phyloP scores from a whole-genome alignment of 1,140 invertebrate genomes.

The Helicorthomorpha holstii region DNA sequence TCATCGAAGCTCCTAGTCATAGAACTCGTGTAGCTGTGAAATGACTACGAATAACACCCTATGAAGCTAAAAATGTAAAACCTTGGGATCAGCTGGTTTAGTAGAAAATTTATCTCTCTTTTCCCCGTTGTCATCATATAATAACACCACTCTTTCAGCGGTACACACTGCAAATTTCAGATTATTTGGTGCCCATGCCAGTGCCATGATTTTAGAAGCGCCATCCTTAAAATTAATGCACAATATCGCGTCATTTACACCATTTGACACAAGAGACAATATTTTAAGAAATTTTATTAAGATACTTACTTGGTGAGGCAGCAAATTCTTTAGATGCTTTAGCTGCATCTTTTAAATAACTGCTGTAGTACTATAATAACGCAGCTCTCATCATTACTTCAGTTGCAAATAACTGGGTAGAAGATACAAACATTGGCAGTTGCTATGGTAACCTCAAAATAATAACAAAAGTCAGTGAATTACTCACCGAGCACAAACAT shows the following conservation, averaged over 20 bases:
- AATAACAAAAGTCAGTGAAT: no score
- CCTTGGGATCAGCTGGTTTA: conserved; percentile 80
- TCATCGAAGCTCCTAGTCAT: no score
- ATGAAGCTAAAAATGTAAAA: no score
- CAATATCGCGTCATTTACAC: not conserved
- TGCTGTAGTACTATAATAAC: no score
- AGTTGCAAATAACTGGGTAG: no score
- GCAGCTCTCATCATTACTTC: no score
- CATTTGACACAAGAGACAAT: not conserved
- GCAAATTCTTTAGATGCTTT: conserved; percentile 38
- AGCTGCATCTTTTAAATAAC: conserved; percentile 40
- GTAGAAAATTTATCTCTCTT: conserved; percentile 87
- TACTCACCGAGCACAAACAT: no score
- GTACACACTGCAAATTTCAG: conserved; percentile 84
- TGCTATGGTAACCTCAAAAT: no score
- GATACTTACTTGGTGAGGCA: conserved; percentile 29
- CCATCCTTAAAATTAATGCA: conserved; percentile 38
- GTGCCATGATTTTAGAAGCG: conserved; percentile 52
- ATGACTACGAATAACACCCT: no score
- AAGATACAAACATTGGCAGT: no score
- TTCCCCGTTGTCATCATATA: conserved; percentile 82
- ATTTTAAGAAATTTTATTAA: conserved; percentile 4
- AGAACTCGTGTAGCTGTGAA: no score
- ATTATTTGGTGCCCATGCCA: conserved; percentile 87
- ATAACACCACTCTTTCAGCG: conserved; percentile 63